Evolutionary conservation across 2,113 vertebrate species (phyloP).

Genomic region (Hippoglossus stenolepis): DNA sequence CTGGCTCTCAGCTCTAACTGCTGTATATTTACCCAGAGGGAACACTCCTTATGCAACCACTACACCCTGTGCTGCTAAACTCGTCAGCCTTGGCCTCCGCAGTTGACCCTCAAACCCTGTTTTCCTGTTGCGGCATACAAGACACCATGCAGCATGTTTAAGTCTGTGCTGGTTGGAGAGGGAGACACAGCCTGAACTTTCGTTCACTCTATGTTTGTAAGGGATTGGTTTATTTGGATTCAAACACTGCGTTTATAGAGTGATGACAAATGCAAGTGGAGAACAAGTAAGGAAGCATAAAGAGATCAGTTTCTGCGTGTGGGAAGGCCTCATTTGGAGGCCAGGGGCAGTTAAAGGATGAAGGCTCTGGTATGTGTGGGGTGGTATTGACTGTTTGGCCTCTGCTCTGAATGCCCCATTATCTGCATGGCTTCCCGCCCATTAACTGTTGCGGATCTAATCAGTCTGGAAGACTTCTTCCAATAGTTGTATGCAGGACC

Average conservation of each 20-base stretch:
- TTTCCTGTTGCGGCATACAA: slow-evolving; percentile 54
- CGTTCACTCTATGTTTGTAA: background rate
- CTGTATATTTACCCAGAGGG: slow-evolving; percentile 70
- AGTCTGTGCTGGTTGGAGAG: background rate
- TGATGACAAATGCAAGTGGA: slow-evolving; percentile 46
- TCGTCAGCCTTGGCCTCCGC: slow-evolving; percentile 43
- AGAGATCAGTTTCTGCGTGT: slow-evolving; percentile 51
- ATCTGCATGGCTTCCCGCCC: slow-evolving; percentile 55
- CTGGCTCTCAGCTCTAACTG: slow-evolving; percentile 50
- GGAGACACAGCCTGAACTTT: background rate
- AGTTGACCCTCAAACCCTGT: slow-evolving; percentile 47
- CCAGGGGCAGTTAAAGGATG: slow-evolving; percentile 46
- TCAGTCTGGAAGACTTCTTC: slow-evolving; percentile 50
- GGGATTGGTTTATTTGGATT: slow-evolving; percentile 27
- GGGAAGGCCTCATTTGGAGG: slow-evolving; percentile 48
- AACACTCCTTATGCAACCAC: slow-evolving; percentile 58
- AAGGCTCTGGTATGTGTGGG: slow-evolving; percentile 59
- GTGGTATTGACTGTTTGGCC: slow-evolving; percentile 65
- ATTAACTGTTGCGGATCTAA: slow-evolving; percentile 60
- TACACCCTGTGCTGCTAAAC: slow-evolving; percentile 39
- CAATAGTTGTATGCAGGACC: slow-evolving; percentile 19
- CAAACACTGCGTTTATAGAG: slow-evolving; percentile 34
- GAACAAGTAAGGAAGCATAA: slow-evolving; percentile 51
- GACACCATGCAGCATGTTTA: background rate
- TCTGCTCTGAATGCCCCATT: slow-evolving; percentile 68